Percentiles rank a stretch among this genome's conserved stretches.
phyloP scores from a whole-genome alignment of 2,888 invertebrate species.

The Eristalis arbustorum region DNA sequence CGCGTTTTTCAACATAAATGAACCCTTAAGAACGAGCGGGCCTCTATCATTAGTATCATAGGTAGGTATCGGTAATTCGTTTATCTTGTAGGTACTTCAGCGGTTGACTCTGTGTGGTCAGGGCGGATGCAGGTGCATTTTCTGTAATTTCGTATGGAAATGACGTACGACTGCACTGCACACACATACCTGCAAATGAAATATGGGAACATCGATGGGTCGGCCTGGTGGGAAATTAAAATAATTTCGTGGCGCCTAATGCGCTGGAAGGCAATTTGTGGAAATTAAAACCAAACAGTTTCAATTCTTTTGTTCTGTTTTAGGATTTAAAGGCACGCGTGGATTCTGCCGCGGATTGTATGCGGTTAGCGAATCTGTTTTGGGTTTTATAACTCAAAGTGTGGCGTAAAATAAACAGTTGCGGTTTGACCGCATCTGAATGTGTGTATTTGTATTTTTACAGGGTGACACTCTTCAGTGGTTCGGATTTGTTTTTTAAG shows the following conservation, averaged over 20 bases:
- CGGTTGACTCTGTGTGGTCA: conserved; percentile 50
- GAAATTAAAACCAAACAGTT: conserved; percentile 25
- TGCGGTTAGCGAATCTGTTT: background rate
- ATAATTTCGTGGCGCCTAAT: conserved; percentile 15
- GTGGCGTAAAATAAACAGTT: background rate
- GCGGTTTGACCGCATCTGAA: background rate
- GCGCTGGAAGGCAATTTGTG: conserved; percentile 13
- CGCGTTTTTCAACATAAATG: conserved; percentile 2
- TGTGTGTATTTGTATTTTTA: background rate
- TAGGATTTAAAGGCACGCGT: background rate
- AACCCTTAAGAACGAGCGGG: background rate
- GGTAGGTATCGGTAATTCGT: conserved; percentile 40
- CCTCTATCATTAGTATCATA: conserved; percentile 3
- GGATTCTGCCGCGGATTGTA: background rate
- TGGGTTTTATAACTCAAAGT: background rate
- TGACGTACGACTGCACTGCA: background rate
- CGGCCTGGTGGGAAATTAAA: conserved; percentile 10
- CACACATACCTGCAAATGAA: background rate
- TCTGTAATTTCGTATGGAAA: conserved; percentile 3
- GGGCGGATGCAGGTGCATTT: conserved; percentile 55
- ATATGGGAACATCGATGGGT: background rate
- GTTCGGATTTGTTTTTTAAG: no score
- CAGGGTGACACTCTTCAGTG: background rate
- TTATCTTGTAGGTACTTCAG: conserved; percentile 42
- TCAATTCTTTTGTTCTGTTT: background rate